Conservation (phyloP, 2,797 vertebrate genomes). For the Enteromius thamalakanensis region DNA sequence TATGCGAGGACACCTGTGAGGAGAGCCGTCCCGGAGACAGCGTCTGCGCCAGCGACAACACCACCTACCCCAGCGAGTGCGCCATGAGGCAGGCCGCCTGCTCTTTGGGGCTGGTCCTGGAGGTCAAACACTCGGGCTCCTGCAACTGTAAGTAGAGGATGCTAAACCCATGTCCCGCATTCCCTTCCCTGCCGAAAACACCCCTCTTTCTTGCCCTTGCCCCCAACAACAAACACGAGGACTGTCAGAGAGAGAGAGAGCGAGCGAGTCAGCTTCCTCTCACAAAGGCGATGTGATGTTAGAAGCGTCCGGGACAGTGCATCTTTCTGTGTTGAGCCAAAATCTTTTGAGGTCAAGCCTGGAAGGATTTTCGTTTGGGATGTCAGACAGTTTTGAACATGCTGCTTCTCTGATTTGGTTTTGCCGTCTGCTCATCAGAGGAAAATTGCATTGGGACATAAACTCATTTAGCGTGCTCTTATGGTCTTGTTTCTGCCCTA, state of each 20-base stretch:
- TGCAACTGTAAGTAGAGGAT: slow-evolving; percentile 90
- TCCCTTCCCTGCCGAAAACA: neutral
- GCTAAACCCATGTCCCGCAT: slow-evolving; percentile 64
- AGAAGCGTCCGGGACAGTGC: slow-evolving; percentile 20
- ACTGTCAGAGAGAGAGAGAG: slow-evolving; percentile 35
- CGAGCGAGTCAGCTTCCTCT: slow-evolving; percentile 22
- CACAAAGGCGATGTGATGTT: slow-evolving; percentile 27
- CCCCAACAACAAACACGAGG: slow-evolving; percentile 44
- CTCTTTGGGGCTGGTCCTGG: slow-evolving; percentile 81
- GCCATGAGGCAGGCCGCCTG: slow-evolving; percentile 87
- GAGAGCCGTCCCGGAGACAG: slow-evolving; percentile 84
- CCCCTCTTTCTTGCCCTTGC: slow-evolving; percentile 52
- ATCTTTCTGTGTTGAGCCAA: slow-evolving; percentile 27
- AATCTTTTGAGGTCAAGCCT: slow-evolving; percentile 29
- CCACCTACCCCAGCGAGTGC: slow-evolving; percentile 86
- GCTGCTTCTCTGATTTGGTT: slow-evolving; percentile 38
- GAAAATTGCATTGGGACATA: slow-evolving; percentile 41
- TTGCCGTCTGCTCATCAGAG: slow-evolving; percentile 41
- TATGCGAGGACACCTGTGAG: slow-evolving; percentile 81
- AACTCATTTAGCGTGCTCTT: slow-evolving; percentile 20
- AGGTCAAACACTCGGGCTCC: slow-evolving; percentile 88
- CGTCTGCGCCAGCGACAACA: slow-evolving; percentile 87
- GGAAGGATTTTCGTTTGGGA: slow-evolving; percentile 19
- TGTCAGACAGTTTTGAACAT: slow-evolving; percentile 14
- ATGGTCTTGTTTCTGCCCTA: slow-evolving; percentile 24